Evolutionary conservation across 2,888 invertebrate genomes (phyloP), one percentile per base, ranked within the genome.

Genomic region (Cartodere bifasciata): DNA sequence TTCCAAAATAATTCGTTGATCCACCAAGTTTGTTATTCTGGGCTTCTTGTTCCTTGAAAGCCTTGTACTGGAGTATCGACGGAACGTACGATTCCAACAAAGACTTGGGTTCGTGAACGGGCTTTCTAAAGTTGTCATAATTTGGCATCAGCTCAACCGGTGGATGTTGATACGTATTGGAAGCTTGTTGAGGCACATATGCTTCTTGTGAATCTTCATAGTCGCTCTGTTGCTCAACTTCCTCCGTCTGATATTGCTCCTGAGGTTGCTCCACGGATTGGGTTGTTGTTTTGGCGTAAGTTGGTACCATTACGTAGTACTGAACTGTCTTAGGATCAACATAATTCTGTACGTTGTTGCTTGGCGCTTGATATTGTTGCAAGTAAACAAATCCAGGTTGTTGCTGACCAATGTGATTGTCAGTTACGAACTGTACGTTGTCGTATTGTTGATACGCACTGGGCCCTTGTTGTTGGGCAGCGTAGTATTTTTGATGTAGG

Each of bases 1-100:
- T n/a, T n/a, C n/a, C n/a, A n/a, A n/a, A n/a, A n/a, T n/a, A n/a
- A n/a, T n/a, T n/a, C n/a, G n/a, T n/a, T n/a, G n/a, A n/a, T n/a
- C n/a, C n/a, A n/a, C n/a, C n/a, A n/a, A n/a, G n/a, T n/a, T n/a
- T n/a, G n/a, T n/a, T n/a, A n/a, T n/a, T n/a, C n/a, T n/a, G n/a
- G n/a, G n/a, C n/a, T n/a, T n/a, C n/a, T n/a, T n/a, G n/a, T n/a
- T n/a, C n/a, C n/a, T n/a, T n/a, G n/a, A n/a, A n/a, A n/a, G n/a
- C n/a, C n/a, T n/a, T n/a, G n/a, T n/a, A n/a, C 41, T 60, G 60
- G 16, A 60, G 27, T 17, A 43, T 34, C 4, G 59, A 59, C 1
- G 68, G 67, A 4, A 66, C 52, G 37, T 68, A 68, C 4, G 66
- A 63, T 36, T 67, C 67, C 23, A 68, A 47, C 13, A 68, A 46